A percentile compares a stretch with the other conserved stretches of the same genome.
Evolutionary conservation across 2,113 vertebrate species (phyloP).

Genomic region (Solea solea): DNA sequence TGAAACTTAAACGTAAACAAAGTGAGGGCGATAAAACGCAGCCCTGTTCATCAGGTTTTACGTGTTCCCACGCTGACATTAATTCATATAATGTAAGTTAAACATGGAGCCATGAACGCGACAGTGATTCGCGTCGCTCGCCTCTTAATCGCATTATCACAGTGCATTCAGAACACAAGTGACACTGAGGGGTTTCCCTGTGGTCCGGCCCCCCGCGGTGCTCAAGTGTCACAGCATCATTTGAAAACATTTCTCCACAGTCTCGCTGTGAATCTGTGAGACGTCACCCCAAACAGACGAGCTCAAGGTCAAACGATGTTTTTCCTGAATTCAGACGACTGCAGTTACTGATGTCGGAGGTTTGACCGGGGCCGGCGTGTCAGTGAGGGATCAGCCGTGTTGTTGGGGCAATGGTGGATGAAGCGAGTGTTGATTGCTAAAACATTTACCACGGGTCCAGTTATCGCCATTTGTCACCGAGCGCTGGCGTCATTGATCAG

Average conservation of each 20-base stretch:
- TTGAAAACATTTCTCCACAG: conserved; percentile 34
- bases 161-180: conserved; percentile 33
- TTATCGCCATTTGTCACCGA: conserved; percentile 50
- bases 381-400: conserved; percentile 42
- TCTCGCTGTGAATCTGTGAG: conserved; percentile 32
- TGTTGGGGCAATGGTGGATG: conserved; percentile 33
- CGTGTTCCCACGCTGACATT: neutral
- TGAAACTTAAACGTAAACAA: too few relatives aligned
- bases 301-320: conserved; percentile 35
- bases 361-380: conserved; percentile 45
- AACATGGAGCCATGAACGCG: neutral
- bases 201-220: conserved; percentile 35
- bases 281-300: conserved; percentile 19
- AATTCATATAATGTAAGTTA: conserved; percentile 1
- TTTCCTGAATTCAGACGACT: conserved; percentile 44
- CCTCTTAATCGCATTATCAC: conserved; percentile 51
- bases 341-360: conserved; percentile 49
- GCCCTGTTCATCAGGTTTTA: conserved; percentile 16
- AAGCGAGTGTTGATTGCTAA: conserved; percentile 56
- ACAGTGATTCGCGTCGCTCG: conserved; percentile 29
- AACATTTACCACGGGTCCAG: conserved; percentile 53
- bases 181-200: conserved; percentile 28
- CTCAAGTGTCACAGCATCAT: conserved; percentile 56
- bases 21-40: too few relatives aligned
- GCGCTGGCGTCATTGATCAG: conserved; percentile 57